Evolutionary conservation across 2,113 vertebrate genomes (phyloP).

Genomic region (Sminthopsis crassicaudata): DNA sequence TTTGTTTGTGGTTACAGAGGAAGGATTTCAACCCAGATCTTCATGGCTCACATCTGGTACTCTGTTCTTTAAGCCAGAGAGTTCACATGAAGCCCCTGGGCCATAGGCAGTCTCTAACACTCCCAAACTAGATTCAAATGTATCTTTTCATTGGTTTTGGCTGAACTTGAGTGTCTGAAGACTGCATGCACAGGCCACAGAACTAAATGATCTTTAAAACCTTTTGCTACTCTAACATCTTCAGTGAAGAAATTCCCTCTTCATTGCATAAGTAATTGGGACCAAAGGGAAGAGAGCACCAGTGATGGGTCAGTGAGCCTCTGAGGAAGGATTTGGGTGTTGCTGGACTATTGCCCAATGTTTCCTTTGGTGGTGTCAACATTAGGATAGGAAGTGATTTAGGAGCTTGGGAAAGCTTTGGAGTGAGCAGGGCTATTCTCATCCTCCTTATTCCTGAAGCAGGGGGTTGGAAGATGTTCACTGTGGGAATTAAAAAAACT

Average conservation of each 20-base stretch:
- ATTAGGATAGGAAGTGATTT: conserved; percentile 33
- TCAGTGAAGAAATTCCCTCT: not conserved
- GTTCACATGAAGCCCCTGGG: too few species aligned
- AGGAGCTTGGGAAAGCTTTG: conserved; percentile 44
- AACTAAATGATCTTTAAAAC: not conserved
- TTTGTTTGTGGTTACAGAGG: too few species aligned
- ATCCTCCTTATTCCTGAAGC: not conserved
- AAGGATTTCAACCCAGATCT: too few species aligned
- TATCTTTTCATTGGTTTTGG: not conserved
- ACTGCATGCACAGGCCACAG: not conserved
- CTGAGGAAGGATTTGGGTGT: not conserved
- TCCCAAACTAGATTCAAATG: too few species aligned
- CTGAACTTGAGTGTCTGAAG: not conserved
- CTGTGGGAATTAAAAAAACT: conserved; percentile 52
- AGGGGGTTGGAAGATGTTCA: not conserved
- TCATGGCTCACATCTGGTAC: too few species aligned
- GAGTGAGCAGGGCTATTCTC: conserved; percentile 13
- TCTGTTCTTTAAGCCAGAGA: too few species aligned
- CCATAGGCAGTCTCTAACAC: too few species aligned
- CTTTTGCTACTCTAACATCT: not conserved
- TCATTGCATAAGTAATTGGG: not conserved
- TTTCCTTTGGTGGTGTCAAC: not conserved
- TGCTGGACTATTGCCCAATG: not conserved
- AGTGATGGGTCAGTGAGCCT: not conserved
- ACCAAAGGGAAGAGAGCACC: not conserved